phyloP scores from a whole-genome alignment of 1,140 invertebrate genomes.

The Dreissena polymorpha region DNA sequence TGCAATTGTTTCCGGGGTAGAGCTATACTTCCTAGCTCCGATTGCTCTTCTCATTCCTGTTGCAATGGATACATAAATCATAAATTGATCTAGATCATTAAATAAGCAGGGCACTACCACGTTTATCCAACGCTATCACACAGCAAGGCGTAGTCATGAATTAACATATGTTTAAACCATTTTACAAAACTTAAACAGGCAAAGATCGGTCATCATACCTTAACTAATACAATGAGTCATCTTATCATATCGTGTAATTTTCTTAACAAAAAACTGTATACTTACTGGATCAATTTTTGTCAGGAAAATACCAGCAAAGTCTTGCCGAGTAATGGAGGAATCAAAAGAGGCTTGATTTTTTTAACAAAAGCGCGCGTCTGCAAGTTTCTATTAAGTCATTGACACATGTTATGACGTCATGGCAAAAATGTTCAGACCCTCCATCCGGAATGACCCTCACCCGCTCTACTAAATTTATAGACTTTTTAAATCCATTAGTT shows the following conservation, averaged over 20 bases:
- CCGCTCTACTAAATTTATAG: too few species aligned
- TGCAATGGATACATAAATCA: not conserved
- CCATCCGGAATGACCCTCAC: too few species aligned
- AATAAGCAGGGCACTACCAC: not conserved
- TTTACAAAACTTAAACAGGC: not conserved
- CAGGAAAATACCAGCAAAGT: too few species aligned
- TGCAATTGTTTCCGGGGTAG: not conserved
- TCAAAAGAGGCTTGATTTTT: not conserved
- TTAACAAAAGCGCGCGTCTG: too few species aligned
- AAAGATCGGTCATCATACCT: too few species aligned
- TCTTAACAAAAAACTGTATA: too few species aligned
- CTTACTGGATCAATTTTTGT: too few species aligned
- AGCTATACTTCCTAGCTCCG: not conserved
- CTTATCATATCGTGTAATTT: too few species aligned
- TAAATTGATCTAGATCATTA: not conserved
- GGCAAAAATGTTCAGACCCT: too few species aligned
- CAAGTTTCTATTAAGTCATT: not conserved
- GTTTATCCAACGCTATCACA: not conserved
- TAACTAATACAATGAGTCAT: too few species aligned
- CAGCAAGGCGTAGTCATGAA: not conserved
- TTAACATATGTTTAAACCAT: not conserved
- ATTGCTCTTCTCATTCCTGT: conserved; percentile 8
- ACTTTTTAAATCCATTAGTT: too few species aligned
- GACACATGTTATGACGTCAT: not conserved
- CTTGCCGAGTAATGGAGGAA: too few species aligned